phyloP scores from a whole-genome alignment of 2,113 vertebrate genomes.

The Anser cygnoides region DNA sequence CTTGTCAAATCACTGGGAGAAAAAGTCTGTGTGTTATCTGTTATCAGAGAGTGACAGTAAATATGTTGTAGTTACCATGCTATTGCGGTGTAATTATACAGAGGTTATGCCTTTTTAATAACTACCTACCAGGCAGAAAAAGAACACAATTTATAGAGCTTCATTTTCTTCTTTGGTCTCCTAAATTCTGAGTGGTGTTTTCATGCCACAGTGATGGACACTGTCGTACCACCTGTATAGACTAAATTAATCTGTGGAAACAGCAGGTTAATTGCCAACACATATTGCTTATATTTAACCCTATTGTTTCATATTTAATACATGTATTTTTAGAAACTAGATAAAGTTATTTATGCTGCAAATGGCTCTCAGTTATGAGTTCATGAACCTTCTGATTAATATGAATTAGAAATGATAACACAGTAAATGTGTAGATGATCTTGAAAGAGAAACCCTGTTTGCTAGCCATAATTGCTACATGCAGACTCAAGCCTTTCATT shows the following conservation, averaged over 20 bases:
- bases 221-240: constrained; percentile 26
- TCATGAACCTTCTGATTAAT: constrained; percentile 62
- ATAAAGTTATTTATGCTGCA: constrained; percentile 55
- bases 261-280: constrained; percentile 46
- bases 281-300: constrained; percentile 53
- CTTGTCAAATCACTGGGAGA: constrained; percentile 13
- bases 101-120: constrained; percentile 54
- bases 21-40: constrained; percentile 12
- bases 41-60: constrained; percentile 18
- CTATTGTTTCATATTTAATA: constrained; percentile 49
- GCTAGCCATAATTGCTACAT: constrained; percentile 5
- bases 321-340: constrained; percentile 27
- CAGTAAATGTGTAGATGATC: constrained; percentile 42
- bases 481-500: constrained; percentile 4
- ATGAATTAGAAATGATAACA: constrained; percentile 62
- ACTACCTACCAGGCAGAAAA: constrained; percentile 4
- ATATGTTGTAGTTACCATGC: neutral
- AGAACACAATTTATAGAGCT: neutral
- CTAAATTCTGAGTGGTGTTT: neutral
- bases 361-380: constrained; percentile 46
- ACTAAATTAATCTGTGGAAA: constrained; percentile 13
- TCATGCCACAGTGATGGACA: neutral
- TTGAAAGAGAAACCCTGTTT: constrained; percentile 32
- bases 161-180: neutral
- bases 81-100: constrained; percentile 20